A percentile compares a stretch with the other conserved stretches of the same genome.
These are phyloP conservation scores for Spatulosminthurus flaviceps DNA, from an alignment of 2,888 invertebrate species.

Conservation along the genomic window DNA sequence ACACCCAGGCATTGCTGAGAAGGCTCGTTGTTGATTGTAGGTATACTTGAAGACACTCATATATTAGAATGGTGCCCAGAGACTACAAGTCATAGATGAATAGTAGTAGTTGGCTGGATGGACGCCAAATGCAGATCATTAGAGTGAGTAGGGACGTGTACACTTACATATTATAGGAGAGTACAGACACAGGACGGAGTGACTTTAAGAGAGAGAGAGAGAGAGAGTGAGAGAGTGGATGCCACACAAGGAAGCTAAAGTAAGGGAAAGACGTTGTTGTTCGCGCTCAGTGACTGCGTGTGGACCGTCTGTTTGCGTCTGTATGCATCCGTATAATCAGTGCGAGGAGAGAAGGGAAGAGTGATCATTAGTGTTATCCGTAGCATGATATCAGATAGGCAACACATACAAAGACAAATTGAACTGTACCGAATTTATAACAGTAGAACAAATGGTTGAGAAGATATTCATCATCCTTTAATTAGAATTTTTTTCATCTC, in stretches of 20 bases:
- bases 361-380: slow-evolving; percentile 58
- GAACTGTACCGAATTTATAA: slow-evolving; percentile 53
- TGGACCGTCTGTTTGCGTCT: slow-evolving; percentile 25
- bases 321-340: slow-evolving; percentile 21
- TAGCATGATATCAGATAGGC: slow-evolving; percentile 56
- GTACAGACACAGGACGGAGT: neutral
- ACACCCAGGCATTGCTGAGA: too few relatives aligned
- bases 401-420: slow-evolving; percentile 53
- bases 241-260: slow-evolving; percentile 30
- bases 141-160: slow-evolving; percentile 26
- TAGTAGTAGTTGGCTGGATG: slow-evolving; percentile 30
- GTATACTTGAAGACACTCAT: neutral
- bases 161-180: too few relatives aligned
- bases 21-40: neutral
- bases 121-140: slow-evolving; percentile 49
- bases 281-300: slow-evolving; percentile 43
- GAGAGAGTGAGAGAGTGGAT: neutral
- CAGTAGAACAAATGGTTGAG: slow-evolving; percentile 53
- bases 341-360: slow-evolving; percentile 19
- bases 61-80: neutral
- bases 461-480: slow-evolving; percentile 62
- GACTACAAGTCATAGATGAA: slow-evolving; percentile 23
- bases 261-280: slow-evolving; percentile 29
- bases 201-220: too few relatives aligned
- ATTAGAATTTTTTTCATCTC: slow-evolving; percentile 61